phyloP scores from a whole-genome alignment of 2,113 vertebrate genomes.

The Sylvietta virens region DNA sequence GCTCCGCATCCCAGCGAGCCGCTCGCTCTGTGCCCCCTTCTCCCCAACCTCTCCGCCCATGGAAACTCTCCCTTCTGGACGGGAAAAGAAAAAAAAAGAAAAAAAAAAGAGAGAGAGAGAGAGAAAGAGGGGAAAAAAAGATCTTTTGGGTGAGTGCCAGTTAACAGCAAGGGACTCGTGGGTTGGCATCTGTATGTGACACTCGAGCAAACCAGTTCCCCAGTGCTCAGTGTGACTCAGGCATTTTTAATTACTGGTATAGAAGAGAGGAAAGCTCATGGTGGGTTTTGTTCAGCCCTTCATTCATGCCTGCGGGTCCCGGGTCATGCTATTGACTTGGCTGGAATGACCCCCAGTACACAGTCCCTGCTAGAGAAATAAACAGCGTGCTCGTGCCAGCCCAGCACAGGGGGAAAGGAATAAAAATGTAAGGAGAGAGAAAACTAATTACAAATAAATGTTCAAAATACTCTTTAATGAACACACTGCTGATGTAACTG shows the following conservation, averaged over 20 bases:
- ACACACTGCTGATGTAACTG: not conserved
- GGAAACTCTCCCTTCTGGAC: not conserved
- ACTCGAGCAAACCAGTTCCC: not conserved
- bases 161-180: fast-evolving
- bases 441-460: not conserved
- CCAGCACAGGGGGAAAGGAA: not conserved
- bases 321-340: not conserved
- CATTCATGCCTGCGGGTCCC: not conserved
- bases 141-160: not conserved
- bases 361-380: not conserved
- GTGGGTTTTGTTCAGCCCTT: not conserved
- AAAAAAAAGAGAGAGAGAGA: fast-evolving
- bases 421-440: not conserved
- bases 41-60: not conserved
- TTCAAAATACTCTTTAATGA: not conserved
- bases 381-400: fast-evolving
- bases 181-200: not conserved
- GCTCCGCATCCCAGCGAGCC: fast-evolving
- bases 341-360: not conserved
- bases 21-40: not conserved
- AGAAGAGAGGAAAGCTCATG: not conserved
- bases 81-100: not conserved
- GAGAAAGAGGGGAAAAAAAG: not conserved
- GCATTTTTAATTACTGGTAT: not conserved
- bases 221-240: not conserved